These are phyloP conservation scores for Xylophagus ater DNA, from an alignment of 2,888 invertebrate genomes.

Conservation along the genomic window DNA sequence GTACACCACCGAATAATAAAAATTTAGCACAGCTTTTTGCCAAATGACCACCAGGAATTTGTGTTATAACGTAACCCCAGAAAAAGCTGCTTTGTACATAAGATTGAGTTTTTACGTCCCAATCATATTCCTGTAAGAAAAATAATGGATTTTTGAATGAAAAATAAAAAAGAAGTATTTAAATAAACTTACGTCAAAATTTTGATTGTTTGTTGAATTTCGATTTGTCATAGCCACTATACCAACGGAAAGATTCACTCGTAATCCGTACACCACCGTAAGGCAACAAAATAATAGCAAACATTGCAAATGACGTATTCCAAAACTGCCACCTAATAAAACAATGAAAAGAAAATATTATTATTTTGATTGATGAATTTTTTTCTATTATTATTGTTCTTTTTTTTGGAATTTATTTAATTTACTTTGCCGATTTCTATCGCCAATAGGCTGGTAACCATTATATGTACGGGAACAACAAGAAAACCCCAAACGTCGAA, in stretches of 20 bases:
- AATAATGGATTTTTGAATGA: constrained; percentile 22
- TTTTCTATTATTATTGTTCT: too few species aligned
- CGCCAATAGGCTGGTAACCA: too few species aligned
- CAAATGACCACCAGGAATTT: constrained; percentile 56
- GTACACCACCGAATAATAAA: constrained; percentile 45
- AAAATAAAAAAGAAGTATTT: background rate
- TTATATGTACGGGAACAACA: too few species aligned
- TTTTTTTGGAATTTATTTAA: too few species aligned
- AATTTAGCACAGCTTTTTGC: constrained; percentile 58
- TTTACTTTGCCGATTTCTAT: too few species aligned
- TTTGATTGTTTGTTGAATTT: constrained; percentile 32
- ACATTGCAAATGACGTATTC: constrained; percentile 48
- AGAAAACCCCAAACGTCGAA: too few species aligned
- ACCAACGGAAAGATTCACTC: constrained; percentile 54
- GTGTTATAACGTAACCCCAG: constrained; percentile 53
- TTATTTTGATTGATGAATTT: too few species aligned
- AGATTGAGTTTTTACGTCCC: constrained; percentile 47
- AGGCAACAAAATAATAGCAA: constrained; percentile 46
- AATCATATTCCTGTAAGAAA: constrained; percentile 44
- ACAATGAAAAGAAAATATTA: constrained; percentile 8
- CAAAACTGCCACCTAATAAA: constrained; percentile 39
- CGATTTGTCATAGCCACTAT: constrained; percentile 53
- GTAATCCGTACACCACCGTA: constrained; percentile 46
- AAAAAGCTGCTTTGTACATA: constrained; percentile 54
- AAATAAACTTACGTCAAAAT: constrained; percentile 37